Percentiles rank a stretch among this genome's conserved stretches.
phyloP scores from a whole-genome alignment of 2,113 vertebrate species.

The Anoplopoma fimbria region DNA sequence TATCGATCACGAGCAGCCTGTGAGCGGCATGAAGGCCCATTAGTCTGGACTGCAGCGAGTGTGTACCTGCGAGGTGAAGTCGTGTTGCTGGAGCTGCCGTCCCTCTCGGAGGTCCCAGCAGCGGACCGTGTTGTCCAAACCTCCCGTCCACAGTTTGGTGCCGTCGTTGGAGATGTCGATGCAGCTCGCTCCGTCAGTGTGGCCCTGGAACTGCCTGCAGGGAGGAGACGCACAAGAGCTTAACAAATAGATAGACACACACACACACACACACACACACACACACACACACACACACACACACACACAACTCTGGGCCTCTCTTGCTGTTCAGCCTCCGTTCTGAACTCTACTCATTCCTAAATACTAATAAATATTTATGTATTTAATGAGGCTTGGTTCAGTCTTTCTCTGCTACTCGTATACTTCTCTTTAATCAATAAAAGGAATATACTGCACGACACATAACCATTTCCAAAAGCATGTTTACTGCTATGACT shows the following conservation, averaged over 20 bases:
- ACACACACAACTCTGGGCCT: conserved; percentile 45
- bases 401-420: background rate
- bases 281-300: conserved; percentile 3
- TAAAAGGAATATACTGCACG: background rate
- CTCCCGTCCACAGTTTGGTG: conserved; percentile 87
- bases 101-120: conserved; percentile 86
- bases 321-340: background rate
- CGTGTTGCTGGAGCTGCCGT: conserved; percentile 84
- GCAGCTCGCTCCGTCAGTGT: conserved; percentile 86
- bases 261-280: conserved; percentile 46
- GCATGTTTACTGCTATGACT: background rate
- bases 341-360: background rate
- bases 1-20: background rate
- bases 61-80: conserved; percentile 84
- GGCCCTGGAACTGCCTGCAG: conserved; percentile 85
- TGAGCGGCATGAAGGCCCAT: background rate
- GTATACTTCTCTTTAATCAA: background rate
- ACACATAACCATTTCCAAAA: background rate
- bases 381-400: background rate
- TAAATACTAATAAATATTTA: background rate
- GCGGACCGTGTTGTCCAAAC: conserved; percentile 86
- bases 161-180: conserved; percentile 87
- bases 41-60: background rate
- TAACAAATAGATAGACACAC: background rate
- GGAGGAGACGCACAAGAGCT: background rate